Conservation (phyloP, 2,888 invertebrate genomes). For the Asteroscopus sphinx region DNA sequence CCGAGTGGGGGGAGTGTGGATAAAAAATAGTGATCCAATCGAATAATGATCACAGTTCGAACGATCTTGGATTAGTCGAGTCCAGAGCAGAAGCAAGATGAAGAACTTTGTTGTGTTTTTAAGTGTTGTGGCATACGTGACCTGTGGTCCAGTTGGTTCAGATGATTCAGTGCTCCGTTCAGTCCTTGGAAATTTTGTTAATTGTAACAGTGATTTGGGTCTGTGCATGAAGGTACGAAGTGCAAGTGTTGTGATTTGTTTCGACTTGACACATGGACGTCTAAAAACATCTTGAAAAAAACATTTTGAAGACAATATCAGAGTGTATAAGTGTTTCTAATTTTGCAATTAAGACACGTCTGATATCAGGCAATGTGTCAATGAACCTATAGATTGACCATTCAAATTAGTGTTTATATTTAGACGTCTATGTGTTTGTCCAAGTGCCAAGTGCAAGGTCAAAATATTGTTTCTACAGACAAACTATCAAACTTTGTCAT, state of each 20-base stretch:
- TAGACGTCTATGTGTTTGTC: background rate
- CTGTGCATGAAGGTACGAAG: constrained; percentile 83
- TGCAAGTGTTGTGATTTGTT: constrained; percentile 52
- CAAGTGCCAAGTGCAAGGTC: constrained; percentile 32
- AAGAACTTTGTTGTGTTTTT: constrained; percentile 77
- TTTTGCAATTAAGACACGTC: background rate
- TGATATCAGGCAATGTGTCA: constrained; percentile 3
- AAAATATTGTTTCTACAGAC: background rate
- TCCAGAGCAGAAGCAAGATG: constrained; percentile 69
- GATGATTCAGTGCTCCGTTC: constrained; percentile 77
- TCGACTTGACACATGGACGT: constrained; percentile 25
- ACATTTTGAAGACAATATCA: background rate
- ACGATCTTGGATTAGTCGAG: constrained; percentile 74
- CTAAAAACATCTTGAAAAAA: constrained; percentile 10
- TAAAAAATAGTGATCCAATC: constrained; percentile 85
- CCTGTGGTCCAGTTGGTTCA: constrained; percentile 73
- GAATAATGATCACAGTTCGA: constrained; percentile 81
- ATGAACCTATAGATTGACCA: background rate
- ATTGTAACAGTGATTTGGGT: constrained; percentile 83
- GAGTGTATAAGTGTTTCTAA: constrained; percentile 14
- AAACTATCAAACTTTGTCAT: background rate
- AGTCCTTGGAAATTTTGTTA: constrained; percentile 76
- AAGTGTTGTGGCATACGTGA: constrained; percentile 73
- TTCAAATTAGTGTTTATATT: background rate
- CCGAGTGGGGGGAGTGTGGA: constrained; percentile 82